Evolutionary conservation across 2,797 vertebrate species (phyloP).

Genomic region (Sardinella longiceps): DNA sequence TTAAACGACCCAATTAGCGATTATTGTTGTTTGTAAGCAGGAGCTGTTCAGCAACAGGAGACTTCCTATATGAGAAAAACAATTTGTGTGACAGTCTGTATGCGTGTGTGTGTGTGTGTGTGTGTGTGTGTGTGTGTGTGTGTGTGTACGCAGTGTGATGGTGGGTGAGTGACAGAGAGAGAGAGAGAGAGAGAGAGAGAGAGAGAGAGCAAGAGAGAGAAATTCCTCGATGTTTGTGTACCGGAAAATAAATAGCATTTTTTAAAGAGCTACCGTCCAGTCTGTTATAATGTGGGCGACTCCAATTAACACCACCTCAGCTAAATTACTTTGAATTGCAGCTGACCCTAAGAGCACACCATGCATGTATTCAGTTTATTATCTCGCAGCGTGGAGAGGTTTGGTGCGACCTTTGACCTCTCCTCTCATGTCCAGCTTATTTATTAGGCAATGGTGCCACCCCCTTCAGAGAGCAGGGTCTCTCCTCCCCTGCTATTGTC

Average conservation of each 20-base stretch:
- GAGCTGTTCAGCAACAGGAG: not conserved
- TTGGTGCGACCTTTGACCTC: not conserved
- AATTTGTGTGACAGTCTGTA: too few species aligned
- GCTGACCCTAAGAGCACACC: not conserved
- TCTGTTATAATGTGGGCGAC: not conserved
- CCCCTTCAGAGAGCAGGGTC: not conserved
- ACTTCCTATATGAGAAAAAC: not conserved
- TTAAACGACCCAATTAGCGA: slow-evolving; percentile 40
- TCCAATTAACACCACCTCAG: slow-evolving; percentile 1
- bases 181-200: too few species aligned
- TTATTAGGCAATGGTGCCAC: slow-evolving; percentile 10
- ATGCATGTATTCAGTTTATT: not conserved
- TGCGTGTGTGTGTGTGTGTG: not conserved
- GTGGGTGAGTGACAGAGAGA: not conserved
- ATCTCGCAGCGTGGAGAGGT: not conserved
- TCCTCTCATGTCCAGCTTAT: slow-evolving; percentile 20
- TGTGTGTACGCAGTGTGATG: not conserved
- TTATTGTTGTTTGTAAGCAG: slow-evolving; percentile 19
- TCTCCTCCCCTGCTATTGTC: slow-evolving; percentile 34
- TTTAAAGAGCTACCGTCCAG: not conserved
- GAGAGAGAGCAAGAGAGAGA: too few species aligned
- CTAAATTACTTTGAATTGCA: slow-evolving; percentile 23
- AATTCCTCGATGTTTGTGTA: not conserved
- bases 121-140: not conserved
- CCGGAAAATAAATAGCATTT: not conserved